A percentile compares a stretch with the other conserved stretches of the same genome.
Conservation (phyloP, 2,113 vertebrate genomes). For the Polyodon spathula region DNA sequence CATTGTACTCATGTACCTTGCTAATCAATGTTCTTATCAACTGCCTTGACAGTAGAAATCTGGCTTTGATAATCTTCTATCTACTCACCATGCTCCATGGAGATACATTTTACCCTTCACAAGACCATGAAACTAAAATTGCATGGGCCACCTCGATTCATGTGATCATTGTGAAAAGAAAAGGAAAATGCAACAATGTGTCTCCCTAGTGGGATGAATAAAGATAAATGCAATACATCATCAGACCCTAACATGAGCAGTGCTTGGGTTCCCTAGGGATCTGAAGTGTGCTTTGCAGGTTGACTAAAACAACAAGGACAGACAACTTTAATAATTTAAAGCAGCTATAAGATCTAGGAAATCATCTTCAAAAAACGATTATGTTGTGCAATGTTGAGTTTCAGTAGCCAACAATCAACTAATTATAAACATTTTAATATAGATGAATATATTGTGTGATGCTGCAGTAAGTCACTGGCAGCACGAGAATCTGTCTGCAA, state of each 20-base stretch:
- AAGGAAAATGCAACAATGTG: constrained; percentile 2
- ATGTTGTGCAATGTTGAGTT: too few species aligned
- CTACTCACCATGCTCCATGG: too few species aligned
- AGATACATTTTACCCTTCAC: constrained; percentile 1
- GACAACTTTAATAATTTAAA: constrained; percentile 4
- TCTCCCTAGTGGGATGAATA: neutral
- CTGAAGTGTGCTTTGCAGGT: neutral
- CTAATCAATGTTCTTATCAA: neutral
- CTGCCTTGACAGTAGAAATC: neutral
- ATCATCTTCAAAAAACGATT: neutral
- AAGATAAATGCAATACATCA: neutral
- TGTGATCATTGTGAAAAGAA: constrained; percentile 1
- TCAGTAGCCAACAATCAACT: too few species aligned
- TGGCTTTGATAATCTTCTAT: neutral
- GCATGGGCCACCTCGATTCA: constrained; percentile 3
- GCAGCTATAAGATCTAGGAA: neutral
- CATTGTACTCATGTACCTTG: neutral
- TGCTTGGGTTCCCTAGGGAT: neutral
- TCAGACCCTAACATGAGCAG: constrained; percentile 1
- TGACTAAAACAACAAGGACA: neutral
- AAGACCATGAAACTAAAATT: neutral
- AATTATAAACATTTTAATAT: too few species aligned
- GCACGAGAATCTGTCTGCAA: too few species aligned
- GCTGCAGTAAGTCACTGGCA: too few species aligned
- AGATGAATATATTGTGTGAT: too few species aligned